phyloP scores from a whole-genome alignment of 1,140 invertebrate genomes.

The Cyphomyrmex costatus region DNA sequence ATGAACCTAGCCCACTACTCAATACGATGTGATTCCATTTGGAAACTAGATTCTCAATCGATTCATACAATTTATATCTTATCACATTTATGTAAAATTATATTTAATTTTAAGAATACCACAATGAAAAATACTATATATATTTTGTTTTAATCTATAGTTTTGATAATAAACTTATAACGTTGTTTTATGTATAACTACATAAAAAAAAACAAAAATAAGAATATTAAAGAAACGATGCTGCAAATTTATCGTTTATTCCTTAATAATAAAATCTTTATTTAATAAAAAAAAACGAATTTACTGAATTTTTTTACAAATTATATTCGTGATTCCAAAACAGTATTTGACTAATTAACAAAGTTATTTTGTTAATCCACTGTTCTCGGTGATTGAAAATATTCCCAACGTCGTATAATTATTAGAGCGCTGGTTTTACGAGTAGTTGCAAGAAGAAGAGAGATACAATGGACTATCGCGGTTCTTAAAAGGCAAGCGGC shows the following conservation, averaged over 20 bases:
- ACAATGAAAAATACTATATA: background rate
- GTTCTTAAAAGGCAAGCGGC: constrained; percentile 24
- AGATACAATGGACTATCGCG: constrained; percentile 9
- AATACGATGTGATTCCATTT: constrained; percentile 41
- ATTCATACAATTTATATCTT: background rate
- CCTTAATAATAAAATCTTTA: background rate
- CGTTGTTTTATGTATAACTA: background rate
- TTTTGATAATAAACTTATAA: background rate
- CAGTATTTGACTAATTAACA: background rate
- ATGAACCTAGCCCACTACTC: constrained; percentile 68
- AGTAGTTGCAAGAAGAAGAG: constrained; percentile 18
- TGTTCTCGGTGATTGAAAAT: background rate
- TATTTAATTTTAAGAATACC: background rate
- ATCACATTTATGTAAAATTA: too few relatives aligned
- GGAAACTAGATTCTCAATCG: background rate
- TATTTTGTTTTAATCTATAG: background rate
- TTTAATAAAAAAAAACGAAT: background rate
- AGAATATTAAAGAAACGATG: background rate
- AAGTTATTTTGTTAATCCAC: constrained; percentile 5
- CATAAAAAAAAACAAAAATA: background rate
- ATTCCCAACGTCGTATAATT: constrained; percentile 31
- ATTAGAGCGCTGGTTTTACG: constrained; percentile 48
- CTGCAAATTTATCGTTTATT: background rate
- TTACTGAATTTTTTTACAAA: background rate
- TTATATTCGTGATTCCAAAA: background rate